These are phyloP conservation scores for Cephus pulcher DNA, from an alignment of 2,888 invertebrate species.

Conservation along the genomic window DNA sequence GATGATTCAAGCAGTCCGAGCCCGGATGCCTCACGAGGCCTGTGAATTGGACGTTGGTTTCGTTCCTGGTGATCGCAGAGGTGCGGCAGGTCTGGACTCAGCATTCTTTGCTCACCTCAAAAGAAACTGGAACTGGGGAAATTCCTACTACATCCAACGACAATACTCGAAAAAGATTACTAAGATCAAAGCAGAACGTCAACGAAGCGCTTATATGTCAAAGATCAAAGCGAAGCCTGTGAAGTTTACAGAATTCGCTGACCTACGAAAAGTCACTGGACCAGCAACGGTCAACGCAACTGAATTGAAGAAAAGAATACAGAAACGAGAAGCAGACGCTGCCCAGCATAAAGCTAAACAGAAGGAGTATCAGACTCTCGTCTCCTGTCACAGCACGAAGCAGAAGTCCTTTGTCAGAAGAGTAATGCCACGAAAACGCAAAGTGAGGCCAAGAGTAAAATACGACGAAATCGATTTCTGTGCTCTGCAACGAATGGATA, in stretches of 20 bases:
- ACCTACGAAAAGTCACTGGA: constrained; percentile 43
- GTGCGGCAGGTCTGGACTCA: constrained; percentile 81
- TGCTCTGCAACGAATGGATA: constrained; percentile 74
- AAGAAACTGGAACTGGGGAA: constrained; percentile 74
- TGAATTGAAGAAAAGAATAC: constrained; percentile 31
- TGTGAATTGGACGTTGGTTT: constrained; percentile 69
- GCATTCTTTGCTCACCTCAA: constrained; percentile 75
- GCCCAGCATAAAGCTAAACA: constrained; percentile 9
- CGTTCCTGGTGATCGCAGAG: constrained; percentile 79
- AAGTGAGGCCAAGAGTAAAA: constrained; percentile 42
- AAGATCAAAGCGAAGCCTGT: constrained; percentile 36
- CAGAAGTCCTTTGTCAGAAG: constrained; percentile 53
- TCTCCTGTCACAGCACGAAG: constrained; percentile 16
- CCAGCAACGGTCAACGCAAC: constrained; percentile 35
- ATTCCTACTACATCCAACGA: constrained; percentile 28
- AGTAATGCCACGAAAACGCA: constrained; percentile 50
- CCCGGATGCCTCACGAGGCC: constrained; percentile 67
- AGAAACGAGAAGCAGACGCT: constrained; percentile 6
- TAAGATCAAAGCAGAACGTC: constrained; percentile 17
- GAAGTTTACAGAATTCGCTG: constrained; percentile 48
- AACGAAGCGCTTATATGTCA: constrained; percentile 12
- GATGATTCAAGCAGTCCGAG: constrained; percentile 65
- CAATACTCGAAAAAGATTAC: constrained; percentile 22
- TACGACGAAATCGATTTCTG: constrained; percentile 76
- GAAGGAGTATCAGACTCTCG: constrained; percentile 16